Evolutionary conservation across 2,113 vertebrate species (phyloP), one percentile per base, ranked within the genome.

Genomic region (Himantopus leucocephalus): DNA sequence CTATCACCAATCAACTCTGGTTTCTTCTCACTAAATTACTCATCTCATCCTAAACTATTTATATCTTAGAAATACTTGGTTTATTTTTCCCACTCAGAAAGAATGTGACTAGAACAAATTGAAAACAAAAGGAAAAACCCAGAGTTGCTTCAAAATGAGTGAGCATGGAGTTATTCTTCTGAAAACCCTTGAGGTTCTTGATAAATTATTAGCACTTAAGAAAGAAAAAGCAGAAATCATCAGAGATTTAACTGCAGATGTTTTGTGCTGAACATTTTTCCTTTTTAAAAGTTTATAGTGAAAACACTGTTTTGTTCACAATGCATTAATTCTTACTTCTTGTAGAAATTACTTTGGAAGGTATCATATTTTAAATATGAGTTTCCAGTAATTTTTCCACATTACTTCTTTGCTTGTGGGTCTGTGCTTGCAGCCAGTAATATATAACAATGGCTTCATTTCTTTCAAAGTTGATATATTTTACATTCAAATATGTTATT

Each of bases 331-430:
- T 97, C 94, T 97, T 95, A 73, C 66, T 90, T 77, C 75, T 93
- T 92, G 58, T 95, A 98, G 88, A 98, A 97, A 96, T 96, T 88
- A 86, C 95, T 97, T 97, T 97, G 90, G 92, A 96, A 97, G 87
- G 85, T 97, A 90, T 96, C 43, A 56, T 96, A 84, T 95, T 98
- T 98, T 97, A 98, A 97, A 96, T 91, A 92, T 4, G 7, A 94
- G 70, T 97, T 98, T 97, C 95, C 95, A 92, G 79, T 97, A 94
- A 92, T 96, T 95, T 97, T 97, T 97, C 83, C 78, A 86, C 66
- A 89, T 91, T 96, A 94, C n/a, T 97, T 70, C 66, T 94, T 96
- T 55, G 75, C 83, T 94, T 92, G 81, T 94, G 84, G 66, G 83
- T 81, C 52, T 83, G 62, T 90, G 24, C 59, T 94, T 85, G 58